These are phyloP conservation scores for Hesperia comma DNA, from an alignment of 2,888 invertebrate species.

Conservation along the genomic window DNA sequence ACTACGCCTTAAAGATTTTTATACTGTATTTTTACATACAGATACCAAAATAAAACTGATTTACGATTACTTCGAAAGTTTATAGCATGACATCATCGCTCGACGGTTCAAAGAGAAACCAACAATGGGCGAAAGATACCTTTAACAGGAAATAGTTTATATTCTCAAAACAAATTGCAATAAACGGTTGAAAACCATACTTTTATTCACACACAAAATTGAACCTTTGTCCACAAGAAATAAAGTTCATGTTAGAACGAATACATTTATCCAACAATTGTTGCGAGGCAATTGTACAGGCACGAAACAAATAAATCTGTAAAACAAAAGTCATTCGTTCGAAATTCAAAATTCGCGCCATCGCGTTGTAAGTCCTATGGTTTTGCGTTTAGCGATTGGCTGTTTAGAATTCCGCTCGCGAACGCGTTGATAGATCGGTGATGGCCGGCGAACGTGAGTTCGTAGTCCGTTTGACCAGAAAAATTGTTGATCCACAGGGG, in stretches of 20 bases:
- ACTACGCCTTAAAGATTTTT: too few species aligned
- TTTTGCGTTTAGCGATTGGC: slow-evolving; percentile 68
- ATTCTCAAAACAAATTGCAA: slow-evolving; percentile 74
- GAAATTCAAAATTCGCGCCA: slow-evolving; percentile 67
- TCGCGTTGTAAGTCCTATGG: slow-evolving; percentile 66
- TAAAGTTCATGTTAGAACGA: slow-evolving; percentile 46
- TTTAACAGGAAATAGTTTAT: slow-evolving; percentile 80
- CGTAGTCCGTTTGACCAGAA: slow-evolving; percentile 78
- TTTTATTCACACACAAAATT: slow-evolving; percentile 41
- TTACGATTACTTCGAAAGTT: slow-evolving; percentile 61
- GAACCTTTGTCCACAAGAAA: slow-evolving; percentile 39
- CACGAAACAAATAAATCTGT: slow-evolving; percentile 62
- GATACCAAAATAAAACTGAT: slow-evolving; percentile 48
- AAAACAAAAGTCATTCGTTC: slow-evolving; percentile 66
- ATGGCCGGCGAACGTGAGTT: slow-evolving; percentile 58
- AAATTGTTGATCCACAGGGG: slow-evolving; percentile 53
- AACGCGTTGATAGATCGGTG: slow-evolving; percentile 76
- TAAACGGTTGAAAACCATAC: slow-evolving; percentile 55
- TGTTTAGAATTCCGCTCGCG: slow-evolving; percentile 78
- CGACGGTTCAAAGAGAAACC: slow-evolving; percentile 60
- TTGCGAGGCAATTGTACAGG: slow-evolving; percentile 41
- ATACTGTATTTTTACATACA: slow-evolving; percentile 35
- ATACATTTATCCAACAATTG: slow-evolving; percentile 30
- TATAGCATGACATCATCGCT: slow-evolving; percentile 66
- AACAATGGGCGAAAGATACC: slow-evolving; percentile 71